Evolutionary conservation across 2,888 invertebrate species (phyloP).

Genomic region (Macrosoma leucophasiata): DNA sequence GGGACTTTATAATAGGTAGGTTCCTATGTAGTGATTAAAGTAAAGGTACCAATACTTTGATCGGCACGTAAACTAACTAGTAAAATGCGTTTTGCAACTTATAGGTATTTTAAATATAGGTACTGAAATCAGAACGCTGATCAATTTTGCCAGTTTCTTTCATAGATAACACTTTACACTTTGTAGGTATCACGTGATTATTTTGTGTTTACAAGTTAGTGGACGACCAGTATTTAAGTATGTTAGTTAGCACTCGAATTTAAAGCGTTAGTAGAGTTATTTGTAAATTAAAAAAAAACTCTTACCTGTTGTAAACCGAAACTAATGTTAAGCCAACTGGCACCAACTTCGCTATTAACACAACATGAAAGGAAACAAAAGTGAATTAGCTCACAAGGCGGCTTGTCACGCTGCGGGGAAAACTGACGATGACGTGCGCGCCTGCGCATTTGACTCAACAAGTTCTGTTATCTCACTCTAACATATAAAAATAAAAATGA

Average conservation of each 20-base stretch:
- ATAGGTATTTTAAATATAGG: too few species aligned
- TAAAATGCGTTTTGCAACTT: too few species aligned
- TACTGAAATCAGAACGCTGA: too few species aligned
- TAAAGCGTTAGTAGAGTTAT: slow-evolving; percentile 9
- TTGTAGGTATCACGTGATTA: slow-evolving; percentile 19
- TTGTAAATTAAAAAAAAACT: slow-evolving; percentile 2
- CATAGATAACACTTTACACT: too few species aligned
- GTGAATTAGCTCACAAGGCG: slow-evolving; percentile 16
- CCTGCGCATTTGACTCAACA: slow-evolving; percentile 19
- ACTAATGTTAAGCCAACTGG: slow-evolving; percentile 6
- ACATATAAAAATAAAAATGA: too few species aligned
- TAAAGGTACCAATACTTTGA: too few species aligned
- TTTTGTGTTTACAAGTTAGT: slow-evolving; percentile 11
- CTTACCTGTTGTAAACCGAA: slow-evolving; percentile 9
- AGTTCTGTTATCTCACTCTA: too few species aligned
- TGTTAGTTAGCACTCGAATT: slow-evolving; percentile 16
- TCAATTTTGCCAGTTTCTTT: too few species aligned
- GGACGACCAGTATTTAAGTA: slow-evolving; percentile 20
- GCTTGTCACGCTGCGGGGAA: slow-evolving; percentile 27
- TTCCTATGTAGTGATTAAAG: too few species aligned
- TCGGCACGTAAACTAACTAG: too few species aligned
- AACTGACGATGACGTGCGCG: slow-evolving; percentile 25
- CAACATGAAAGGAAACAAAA: slow-evolving; percentile 18
- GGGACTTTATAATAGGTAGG: too few species aligned
- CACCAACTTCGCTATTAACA: slow-evolving; percentile 11